Conservation (phyloP, 2,888 invertebrate species). For the Coremacera marginata region DNA sequence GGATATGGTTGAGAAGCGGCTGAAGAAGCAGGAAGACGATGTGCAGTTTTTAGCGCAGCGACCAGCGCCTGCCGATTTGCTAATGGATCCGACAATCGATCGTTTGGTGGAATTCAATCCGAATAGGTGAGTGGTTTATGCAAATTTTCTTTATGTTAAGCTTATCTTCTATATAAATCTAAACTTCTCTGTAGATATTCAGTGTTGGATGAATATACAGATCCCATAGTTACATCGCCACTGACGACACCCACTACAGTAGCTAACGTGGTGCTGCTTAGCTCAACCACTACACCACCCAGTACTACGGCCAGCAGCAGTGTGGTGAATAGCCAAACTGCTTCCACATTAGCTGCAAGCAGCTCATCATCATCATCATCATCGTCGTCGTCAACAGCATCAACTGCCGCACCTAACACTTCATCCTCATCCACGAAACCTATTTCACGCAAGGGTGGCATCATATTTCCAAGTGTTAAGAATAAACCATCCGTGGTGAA, state of each 20-base stretch:
- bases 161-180: not conserved
- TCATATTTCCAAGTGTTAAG: slow-evolving; percentile 92
- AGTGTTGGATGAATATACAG: slow-evolving; percentile 65
- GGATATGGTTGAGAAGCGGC: slow-evolving; percentile 85
- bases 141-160: not conserved
- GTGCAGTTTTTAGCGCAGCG: slow-evolving; percentile 83
- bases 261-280: slow-evolving; percentile 47
- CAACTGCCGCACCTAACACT: slow-evolving; percentile 48
- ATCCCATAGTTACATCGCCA: slow-evolving; percentile 56
- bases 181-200: slow-evolving; percentile 59
- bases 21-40: slow-evolving; percentile 88
- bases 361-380: not conserved
- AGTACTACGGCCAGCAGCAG: slow-evolving; percentile 39
- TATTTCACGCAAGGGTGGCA: slow-evolving; percentile 79
- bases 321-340: slow-evolving; percentile 47
- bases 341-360: slow-evolving; percentile 46
- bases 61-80: slow-evolving; percentile 80
- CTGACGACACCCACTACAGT: slow-evolving; percentile 48
- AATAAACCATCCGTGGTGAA: slow-evolving; percentile 90
- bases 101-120: slow-evolving; percentile 83
- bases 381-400: too few species aligned
- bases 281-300: slow-evolving; percentile 56
- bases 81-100: slow-evolving; percentile 83
- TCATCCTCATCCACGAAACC: slow-evolving; percentile 64
- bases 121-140: slow-evolving; percentile 71